Evolutionary conservation across 2,888 invertebrate genomes (phyloP), one percentile per base, ranked within the genome.

Genomic region (Uloborus plumipes): DNA sequence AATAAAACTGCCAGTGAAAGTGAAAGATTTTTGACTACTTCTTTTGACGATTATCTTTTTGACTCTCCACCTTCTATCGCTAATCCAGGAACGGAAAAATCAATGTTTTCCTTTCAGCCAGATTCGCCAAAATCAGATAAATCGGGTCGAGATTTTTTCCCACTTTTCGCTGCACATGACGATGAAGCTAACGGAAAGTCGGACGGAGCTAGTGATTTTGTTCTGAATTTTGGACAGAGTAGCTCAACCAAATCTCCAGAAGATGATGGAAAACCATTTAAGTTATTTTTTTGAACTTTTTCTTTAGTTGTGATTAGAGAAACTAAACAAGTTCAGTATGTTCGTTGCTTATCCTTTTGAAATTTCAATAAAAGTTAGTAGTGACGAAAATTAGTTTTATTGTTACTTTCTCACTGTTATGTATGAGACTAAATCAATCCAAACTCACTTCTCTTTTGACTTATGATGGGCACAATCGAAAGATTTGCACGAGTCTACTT

Each of bases 41-140:
- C 62, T 49, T 55, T 39, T 16, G 64, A 77, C 6, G 70, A 77
- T 64, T 77, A 77, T 62, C 26, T 77, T 16, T 15, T 55, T 22
- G 77, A 77, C 55, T 70, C 70, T 3, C 77, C 70, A 7, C 16
- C n/a, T 15, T n/a, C 59, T 2, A 31, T 62, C 1, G 39, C 16
- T n/a, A 20, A 55, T n/a, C 47, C 15, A 11, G 77, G 55, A 0
- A 71, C 20, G 49, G 77, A 77, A 58, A 70, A 70, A 7, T 64
- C 77, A 4, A 70, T 77, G 77, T 77, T 77, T 70, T 53, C 64
- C 39, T 70, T 70, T 26, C 18, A 18, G 14, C 31, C n/a, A 11
- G 77, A 77, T 65, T 61, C 62, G 3, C 62, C 77, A 0, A 64
- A 53, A 2, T 20, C 22, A 18, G 74, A 26, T 22, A 55, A 65